Base-by-base conservation (phyloP, 35 echinoderm and acorn worm species). In the Hemicentrotus pulcherrimus region DNA sequence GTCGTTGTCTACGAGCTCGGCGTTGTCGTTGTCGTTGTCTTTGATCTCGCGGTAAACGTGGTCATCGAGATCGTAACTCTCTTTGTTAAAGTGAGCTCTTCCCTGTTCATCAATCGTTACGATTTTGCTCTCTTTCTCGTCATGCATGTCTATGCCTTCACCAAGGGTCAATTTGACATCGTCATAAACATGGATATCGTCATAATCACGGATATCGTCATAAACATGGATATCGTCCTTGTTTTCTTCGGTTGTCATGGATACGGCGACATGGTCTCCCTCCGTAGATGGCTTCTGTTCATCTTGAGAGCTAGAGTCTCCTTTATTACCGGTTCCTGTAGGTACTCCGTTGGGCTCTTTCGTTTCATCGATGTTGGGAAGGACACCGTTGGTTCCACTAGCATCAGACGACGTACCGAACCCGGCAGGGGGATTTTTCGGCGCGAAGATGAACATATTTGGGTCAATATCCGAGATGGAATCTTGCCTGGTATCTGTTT, bases 391-490 rank as follows among this genome's bases (percentile, higher is more conserved):
- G 22, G 18, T 7, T 78, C 28, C 65, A 78, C 65, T n/a, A 6
- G 65, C 28, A 22, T n/a, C 65, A 78, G 88, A 90, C 87, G 87
- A 15, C 31, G 14, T 19, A 13, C 88, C 88, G 16, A 90, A 41
- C 32, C 32, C 88, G 4, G 88, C 19, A 18, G 88, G 88, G 32
- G 32, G 88, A 47, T 32, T n/a, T 35, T 89, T 89, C 5, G 87
- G 87, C 32, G 87, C 88, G 88, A 41, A 90, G 32, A 90, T 19
- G 88, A 90, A 90, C 88, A 90, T 41, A 24, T 90, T 47, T 47
- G 88, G 32, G 12, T 90, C 88, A 47, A 78, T 78, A n/a, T 78
- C 65, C 32, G 32, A 33, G 46, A 41, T 22, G 46, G 32, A 41
- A 41, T 90, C 32, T 35, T 90, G 31, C 1, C 31, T 32, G 32